Evolutionary conservation across 2,113 vertebrate species (phyloP).

Genomic region (Sphyrna mokarran): DNA sequence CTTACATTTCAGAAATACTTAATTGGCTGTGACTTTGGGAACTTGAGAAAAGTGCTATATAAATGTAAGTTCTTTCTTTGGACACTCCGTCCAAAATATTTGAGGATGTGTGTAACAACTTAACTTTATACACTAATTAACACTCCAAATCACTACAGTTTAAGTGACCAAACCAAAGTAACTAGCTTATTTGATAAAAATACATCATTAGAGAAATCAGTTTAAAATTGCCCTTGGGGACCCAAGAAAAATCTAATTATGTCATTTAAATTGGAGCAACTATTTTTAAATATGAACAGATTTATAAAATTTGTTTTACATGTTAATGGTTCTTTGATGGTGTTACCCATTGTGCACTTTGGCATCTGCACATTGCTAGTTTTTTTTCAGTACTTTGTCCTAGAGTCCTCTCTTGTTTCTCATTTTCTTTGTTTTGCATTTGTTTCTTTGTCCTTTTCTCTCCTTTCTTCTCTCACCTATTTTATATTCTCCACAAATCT

Average conservation of each 20-base stretch:
- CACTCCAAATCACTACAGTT: not conserved
- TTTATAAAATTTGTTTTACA: not conserved
- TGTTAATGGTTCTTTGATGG: not conserved
- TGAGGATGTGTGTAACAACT: not conserved
- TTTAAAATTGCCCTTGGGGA: not conserved
- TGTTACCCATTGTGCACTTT: not conserved
- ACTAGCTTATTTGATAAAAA: not conserved
- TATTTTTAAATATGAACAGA: not conserved
- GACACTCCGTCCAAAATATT: not conserved
- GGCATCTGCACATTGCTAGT: not conserved
- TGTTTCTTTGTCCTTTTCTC: not conserved
- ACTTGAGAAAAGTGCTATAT: not conserved
- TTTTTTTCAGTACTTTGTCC: not conserved
- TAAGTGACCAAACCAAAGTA: not conserved
- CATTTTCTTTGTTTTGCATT: not conserved
- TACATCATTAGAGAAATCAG: not conserved
- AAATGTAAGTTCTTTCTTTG: not conserved
- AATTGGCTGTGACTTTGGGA: not conserved
- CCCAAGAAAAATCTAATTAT: not conserved
- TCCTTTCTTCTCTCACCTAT: no score
- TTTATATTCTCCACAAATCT: not conserved
- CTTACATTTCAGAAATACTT: not conserved
- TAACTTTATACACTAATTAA: not conserved
- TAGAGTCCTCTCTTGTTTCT: not conserved
- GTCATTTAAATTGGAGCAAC: not conserved